Conservation (phyloP, 2,113 vertebrate species). For the mouse (Mus musculus) region DNA sequence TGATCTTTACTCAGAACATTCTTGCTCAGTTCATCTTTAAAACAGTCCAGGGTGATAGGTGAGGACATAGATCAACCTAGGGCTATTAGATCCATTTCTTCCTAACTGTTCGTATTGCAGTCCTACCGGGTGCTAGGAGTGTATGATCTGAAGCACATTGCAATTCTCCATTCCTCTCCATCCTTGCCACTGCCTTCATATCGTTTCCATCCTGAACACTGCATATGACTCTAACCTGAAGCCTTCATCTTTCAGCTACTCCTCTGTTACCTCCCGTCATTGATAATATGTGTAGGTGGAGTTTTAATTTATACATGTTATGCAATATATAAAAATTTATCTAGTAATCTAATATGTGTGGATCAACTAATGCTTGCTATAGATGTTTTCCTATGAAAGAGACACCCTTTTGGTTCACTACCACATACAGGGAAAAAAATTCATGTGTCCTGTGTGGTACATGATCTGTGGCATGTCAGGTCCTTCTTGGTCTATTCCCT, state of each 20-base stretch:
- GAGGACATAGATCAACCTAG: not conserved
- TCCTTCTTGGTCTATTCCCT: not conserved
- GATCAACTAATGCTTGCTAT: not conserved
- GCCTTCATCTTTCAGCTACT: not conserved
- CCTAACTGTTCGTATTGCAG: not conserved
- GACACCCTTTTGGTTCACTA: not conserved
- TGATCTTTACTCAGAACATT: conserved; percentile 29
- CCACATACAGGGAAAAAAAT: conserved; percentile 9
- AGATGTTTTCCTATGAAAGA: not conserved
- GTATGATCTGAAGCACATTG: conserved; percentile 5
- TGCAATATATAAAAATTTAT: not conserved
- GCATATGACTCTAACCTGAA: not conserved
- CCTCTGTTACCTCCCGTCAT: not conserved
- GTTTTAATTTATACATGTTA: conserved; percentile 1
- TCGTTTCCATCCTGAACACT: not conserved
- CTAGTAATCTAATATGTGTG: not conserved
- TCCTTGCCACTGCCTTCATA: not conserved
- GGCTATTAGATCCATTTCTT: not conserved
- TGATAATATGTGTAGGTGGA: not conserved
- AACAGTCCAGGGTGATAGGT: not conserved
- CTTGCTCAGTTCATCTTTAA: conserved; percentile 22
- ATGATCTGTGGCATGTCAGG: not conserved
- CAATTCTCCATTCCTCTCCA: not conserved
- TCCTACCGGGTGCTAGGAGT: conserved; percentile 9
- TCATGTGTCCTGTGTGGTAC: conserved; percentile 13